Evolutionary conservation across 2,113 vertebrate genomes (phyloP).

Genomic region (Grantiella picta): DNA sequence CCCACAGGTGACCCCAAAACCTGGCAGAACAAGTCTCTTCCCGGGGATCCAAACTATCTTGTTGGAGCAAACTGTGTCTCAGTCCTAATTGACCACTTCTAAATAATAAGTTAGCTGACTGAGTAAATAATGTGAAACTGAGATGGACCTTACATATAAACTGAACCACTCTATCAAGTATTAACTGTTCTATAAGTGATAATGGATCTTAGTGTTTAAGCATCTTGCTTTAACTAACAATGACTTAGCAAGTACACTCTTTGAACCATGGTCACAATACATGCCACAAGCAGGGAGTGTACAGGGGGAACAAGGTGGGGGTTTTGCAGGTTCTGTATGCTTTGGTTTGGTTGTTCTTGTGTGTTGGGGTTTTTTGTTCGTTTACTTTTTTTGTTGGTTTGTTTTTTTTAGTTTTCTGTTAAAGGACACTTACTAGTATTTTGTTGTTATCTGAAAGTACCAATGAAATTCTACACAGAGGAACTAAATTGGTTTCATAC

Average conservation of each 20-base stretch:
- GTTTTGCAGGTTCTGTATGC: constrained; percentile 53
- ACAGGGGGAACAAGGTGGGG: constrained; percentile 45
- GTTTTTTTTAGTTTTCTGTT: background rate
- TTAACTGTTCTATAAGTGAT: constrained; percentile 74
- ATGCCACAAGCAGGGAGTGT: constrained; percentile 70
- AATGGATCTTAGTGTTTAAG: constrained; percentile 63
- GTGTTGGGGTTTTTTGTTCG: background rate
- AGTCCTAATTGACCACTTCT: constrained; percentile 99
- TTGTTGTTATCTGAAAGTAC: constrained; percentile 55
- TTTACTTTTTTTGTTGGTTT: accelerated
- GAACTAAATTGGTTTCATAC: constrained; percentile 50
- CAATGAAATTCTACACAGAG: constrained; percentile 49
- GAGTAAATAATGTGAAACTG: constrained; percentile 84
- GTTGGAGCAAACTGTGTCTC: constrained; percentile 99
- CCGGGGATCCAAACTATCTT: constrained; percentile 98
- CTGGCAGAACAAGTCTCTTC: constrained; percentile 99
- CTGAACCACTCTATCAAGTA: constrained; percentile 80
- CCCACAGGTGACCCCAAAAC: constrained; percentile 96
- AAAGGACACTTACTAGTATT: constrained; percentile 60
- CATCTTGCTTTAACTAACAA: constrained; percentile 70
- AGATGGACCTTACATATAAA: constrained; percentile 70
- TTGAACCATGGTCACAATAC: constrained; percentile 80
- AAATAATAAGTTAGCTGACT: constrained; percentile 85
- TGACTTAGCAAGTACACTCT: constrained; percentile 79
- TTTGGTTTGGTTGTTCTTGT: constrained; percentile 44